Percentiles rank a stretch among this genome's conserved stretches.
Evolutionary conservation across 2,888 invertebrate genomes (phyloP).

Genomic region (Sussaba pulchella): DNA sequence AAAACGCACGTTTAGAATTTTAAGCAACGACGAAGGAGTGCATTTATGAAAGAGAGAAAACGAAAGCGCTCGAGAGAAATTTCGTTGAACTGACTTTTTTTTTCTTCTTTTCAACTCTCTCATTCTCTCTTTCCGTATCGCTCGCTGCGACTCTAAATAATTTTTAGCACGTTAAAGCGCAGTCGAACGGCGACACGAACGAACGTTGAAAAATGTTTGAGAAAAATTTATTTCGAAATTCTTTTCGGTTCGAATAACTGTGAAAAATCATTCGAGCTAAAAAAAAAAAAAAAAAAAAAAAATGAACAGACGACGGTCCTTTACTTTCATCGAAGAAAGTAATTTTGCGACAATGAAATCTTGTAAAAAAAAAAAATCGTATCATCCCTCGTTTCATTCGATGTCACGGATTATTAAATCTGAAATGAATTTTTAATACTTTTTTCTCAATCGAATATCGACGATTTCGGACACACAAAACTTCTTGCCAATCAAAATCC

Average conservation of each 20-base stretch:
- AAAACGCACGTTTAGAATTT: conserved; percentile 47
- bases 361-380: too few species aligned
- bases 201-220: neutral
- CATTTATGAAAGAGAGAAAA: neutral
- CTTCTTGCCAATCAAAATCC: neutral
- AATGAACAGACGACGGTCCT: too few species aligned
- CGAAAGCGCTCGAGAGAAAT: conserved; percentile 20
- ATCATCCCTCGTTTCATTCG: too few species aligned
- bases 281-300: too few species aligned
- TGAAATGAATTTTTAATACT: too few species aligned
- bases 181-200: neutral
- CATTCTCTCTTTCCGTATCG: neutral
- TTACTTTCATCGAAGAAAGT: too few species aligned
- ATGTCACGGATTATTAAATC: too few species aligned
- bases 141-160: conserved; percentile 7
- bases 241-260: neutral
- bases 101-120: neutral
- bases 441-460: neutral
- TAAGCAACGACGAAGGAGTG: conserved; percentile 17
- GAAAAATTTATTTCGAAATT: neutral
- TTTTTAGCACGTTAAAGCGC: conserved; percentile 5
- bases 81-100: too few species aligned
- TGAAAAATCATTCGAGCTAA: too few species aligned
- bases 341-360: too few species aligned
- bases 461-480: neutral